Conservation (phyloP, 2,113 vertebrate species). For the Cichladusa arquata region DNA sequence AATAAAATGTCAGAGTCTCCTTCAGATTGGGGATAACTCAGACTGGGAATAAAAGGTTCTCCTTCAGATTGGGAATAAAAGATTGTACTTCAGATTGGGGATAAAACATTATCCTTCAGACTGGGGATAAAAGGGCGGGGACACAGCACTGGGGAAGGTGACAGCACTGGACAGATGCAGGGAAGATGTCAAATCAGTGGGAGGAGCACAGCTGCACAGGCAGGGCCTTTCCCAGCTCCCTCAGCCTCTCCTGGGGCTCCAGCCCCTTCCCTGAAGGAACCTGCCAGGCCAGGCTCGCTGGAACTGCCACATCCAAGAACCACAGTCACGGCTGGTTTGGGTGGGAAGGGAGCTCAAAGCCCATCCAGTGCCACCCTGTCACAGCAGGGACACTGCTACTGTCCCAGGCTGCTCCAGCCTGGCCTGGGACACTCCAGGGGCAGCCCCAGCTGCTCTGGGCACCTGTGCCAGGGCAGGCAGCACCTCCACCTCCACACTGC, state of each 20-base stretch:
- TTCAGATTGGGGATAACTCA: background rate
- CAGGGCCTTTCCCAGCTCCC: background rate
- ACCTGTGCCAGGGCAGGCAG: background rate
- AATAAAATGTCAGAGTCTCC: background rate
- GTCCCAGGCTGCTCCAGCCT: background rate
- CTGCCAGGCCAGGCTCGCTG: background rate
- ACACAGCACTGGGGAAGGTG: background rate
- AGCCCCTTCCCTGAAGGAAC: background rate
- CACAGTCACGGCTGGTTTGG: rapidly evolving
- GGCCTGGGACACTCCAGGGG: background rate
- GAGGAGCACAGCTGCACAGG: background rate
- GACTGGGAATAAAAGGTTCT: background rate
- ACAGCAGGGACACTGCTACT: background rate
- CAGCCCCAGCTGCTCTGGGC: background rate
- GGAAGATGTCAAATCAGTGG: background rate
- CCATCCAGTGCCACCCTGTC: rapidly evolving
- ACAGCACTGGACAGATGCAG: background rate
- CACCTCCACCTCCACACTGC: rapidly evolving
- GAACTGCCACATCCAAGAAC: background rate
- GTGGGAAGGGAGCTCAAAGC: rapidly evolving
- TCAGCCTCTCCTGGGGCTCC: background rate
- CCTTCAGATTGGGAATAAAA: background rate
- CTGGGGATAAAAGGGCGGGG: background rate
- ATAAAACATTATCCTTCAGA: too few species aligned
- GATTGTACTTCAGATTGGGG: rapidly evolving